Conservation (phyloP, 1,140 invertebrate genomes). For the Eulimnadia texana region DNA sequence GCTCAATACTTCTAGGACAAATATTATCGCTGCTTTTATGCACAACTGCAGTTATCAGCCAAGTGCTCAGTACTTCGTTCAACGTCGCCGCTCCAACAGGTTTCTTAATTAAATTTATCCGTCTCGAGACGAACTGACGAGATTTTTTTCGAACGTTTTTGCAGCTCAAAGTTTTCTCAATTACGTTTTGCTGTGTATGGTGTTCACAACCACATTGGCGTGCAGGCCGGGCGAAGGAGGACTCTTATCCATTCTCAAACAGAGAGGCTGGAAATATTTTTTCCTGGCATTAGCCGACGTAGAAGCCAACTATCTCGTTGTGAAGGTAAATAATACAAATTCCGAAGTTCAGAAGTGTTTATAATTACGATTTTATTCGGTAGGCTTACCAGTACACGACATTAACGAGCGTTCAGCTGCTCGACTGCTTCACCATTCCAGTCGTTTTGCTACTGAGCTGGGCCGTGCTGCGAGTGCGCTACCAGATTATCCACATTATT, state of each 20-base stretch:
- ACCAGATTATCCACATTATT: constrained; percentile 50
- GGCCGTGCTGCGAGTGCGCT: constrained; percentile 49
- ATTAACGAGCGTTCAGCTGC: constrained; percentile 49
- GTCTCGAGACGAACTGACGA: no score
- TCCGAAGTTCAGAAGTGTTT: constrained; percentile 22
- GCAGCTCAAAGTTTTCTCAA: constrained; percentile 63
- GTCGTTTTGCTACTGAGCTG: constrained; percentile 59
- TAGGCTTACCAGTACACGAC: constrained; percentile 52
- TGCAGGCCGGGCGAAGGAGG: constrained; percentile 46
- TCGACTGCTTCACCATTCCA: constrained; percentile 75
- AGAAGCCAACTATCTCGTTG: constrained; percentile 57
- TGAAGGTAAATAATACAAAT: constrained; percentile 37
- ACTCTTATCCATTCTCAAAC: constrained; percentile 46
- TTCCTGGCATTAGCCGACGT: constrained; percentile 63
- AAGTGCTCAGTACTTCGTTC: constrained; percentile 50
- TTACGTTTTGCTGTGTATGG: constrained; percentile 55
- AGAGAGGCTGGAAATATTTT: constrained; percentile 55
- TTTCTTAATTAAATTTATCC: constrained; percentile 22
- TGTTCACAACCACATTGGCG: constrained; percentile 57
- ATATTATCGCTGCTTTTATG: constrained; percentile 55
- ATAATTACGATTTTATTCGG: constrained; percentile 41
- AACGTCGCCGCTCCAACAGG: constrained; percentile 54
- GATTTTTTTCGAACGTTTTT: constrained; percentile 19
- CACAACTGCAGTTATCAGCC: constrained; percentile 56
- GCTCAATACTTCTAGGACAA: constrained; percentile 58